Evolutionary conservation across 2,888 invertebrate species (phyloP).

Genomic region (Neoitamus cyanurus): DNA sequence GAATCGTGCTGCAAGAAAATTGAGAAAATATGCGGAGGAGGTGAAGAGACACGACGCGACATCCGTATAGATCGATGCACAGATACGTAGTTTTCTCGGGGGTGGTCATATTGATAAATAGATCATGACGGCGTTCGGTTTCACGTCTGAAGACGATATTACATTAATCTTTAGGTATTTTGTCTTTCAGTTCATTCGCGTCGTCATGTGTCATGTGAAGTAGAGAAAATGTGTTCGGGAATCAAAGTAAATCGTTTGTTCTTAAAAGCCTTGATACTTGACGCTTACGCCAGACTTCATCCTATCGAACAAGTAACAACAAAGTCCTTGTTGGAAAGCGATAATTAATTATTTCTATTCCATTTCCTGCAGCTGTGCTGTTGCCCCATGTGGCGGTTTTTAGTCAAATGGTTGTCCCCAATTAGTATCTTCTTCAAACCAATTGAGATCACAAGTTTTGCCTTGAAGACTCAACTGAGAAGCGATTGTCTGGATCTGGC

Average conservation of each 20-base stretch:
- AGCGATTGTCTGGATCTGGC: neutral
- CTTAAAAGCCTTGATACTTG: neutral
- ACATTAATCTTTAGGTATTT: neutral
- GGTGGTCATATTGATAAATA: slow-evolving; percentile 1
- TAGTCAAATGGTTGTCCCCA: neutral
- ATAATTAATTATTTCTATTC: neutral
- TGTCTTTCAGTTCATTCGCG: neutral
- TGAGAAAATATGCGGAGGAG: neutral
- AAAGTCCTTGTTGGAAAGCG: neutral
- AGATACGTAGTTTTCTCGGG: neutral
- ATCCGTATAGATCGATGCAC: neutral
- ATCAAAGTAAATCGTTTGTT: neutral
- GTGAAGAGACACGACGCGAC: neutral
- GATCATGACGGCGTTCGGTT: neutral
- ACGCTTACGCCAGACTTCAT: neutral
- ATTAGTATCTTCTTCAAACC: neutral
- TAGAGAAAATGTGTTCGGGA: neutral
- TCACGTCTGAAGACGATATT: neutral
- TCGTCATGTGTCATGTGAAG: neutral
- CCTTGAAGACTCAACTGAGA: neutral
- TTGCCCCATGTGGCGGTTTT: neutral
- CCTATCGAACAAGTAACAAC: neutral
- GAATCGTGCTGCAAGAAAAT: neutral
- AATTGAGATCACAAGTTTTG: neutral
- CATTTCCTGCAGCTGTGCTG: neutral